These are phyloP conservation scores for Platysternon megacephalum DNA, from an alignment of 2,113 vertebrate species.

Conservation along the genomic window DNA sequence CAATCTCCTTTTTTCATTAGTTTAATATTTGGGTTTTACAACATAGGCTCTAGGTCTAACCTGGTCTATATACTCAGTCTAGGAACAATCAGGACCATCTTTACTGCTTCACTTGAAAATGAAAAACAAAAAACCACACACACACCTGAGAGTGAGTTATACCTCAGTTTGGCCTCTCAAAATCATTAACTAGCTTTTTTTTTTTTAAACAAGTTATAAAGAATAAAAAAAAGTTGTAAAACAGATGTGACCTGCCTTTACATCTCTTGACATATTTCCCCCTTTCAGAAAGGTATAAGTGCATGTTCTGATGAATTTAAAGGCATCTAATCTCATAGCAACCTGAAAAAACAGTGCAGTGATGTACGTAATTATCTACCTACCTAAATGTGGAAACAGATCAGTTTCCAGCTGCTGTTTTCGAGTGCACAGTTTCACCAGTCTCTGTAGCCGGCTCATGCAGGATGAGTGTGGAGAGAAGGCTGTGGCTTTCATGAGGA, in stretches of 20 bases:
- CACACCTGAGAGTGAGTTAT: not conserved
- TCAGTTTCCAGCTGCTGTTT: conserved; percentile 91
- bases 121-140: not conserved
- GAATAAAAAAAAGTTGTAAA: not conserved
- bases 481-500: conserved; percentile 92
- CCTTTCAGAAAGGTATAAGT: not conserved
- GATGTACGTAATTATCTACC: not conserved
- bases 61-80: not conserved
- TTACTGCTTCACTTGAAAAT: not conserved
- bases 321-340: not conserved
- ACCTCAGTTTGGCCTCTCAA: conserved; percentile 1
- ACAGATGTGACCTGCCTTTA: accelerated
- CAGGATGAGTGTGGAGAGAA: conserved; percentile 91
- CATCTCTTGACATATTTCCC: not conserved
- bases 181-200: not conserved
- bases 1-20: not conserved
- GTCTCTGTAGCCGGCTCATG: conserved; percentile 93
- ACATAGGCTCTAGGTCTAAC: not conserved
- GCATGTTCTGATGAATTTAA: not conserved
- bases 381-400: conserved; percentile 97
- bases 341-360: not conserved
- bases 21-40: not conserved
- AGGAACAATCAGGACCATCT: not conserved
- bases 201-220: not conserved
- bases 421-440: conserved; percentile 94